Base-by-base conservation (phyloP, 2,113 vertebrate genomes). In the Dicaeum eximium region DNA sequence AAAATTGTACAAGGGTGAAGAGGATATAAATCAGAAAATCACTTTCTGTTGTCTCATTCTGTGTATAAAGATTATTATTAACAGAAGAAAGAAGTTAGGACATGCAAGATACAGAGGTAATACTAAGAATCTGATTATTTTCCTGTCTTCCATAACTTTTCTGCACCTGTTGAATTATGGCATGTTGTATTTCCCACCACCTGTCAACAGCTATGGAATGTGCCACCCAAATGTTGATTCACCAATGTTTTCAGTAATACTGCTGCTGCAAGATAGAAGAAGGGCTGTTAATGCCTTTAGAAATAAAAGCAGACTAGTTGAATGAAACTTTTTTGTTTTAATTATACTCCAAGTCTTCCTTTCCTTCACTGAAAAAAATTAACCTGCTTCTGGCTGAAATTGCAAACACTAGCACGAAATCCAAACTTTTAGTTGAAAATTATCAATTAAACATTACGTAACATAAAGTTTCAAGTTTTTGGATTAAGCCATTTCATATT, bases 91-190 rank as follows among this genome's bases (percentile, higher is more conserved):
- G 69, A 95, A 65, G n/a, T 71, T 69, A 84, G 7, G 8, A 33
- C 4, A 31, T 47, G 53, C 4, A 91, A 80, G 66, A 89, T 79
- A 48, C 62, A 72, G 74, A 89, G 7, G 27, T 56, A 92, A n/a
- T 73, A n/a, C 15, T n/a, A 62, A 44, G 28, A 78, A 86, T 91
- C 51, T 80, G 66, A 35, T 88, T 86, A 61, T 80, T 74, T 95
- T 84, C 16, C 61, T 73, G 23, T 86, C 71, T 88, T 92, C 78
- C 56, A 53, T 11, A 90, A 69, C 33, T 90, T 97, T 91, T 93
- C 92, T 92, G 21, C 56, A 88, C 57, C 37, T 86, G 56, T 75
- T 94, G 91, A 94, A 64, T 65, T 91, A 78, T 67, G n/a, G 28
- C n/a, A 72, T 78, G 67, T 37, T 88, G 23, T 14, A 78, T 92